Evolutionary conservation across 2,113 vertebrate genomes (phyloP), one percentile per base, ranked within the genome.

Genomic region (Ameiurus melas): DNA sequence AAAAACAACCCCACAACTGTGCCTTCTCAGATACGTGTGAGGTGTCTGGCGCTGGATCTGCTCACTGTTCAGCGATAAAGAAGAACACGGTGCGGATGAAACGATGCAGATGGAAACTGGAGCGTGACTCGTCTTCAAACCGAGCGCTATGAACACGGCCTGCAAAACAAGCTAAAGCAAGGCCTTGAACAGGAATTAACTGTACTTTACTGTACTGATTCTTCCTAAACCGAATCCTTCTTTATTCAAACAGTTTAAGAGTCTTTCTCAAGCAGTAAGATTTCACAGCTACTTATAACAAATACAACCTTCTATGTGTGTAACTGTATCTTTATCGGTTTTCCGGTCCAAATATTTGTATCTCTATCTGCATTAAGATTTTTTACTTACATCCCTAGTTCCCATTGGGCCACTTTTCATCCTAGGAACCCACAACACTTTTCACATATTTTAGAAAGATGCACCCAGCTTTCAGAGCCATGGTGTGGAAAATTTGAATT

Each of bases 41-140:
- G 84, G 88, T 90, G 87, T 87, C 85, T 83, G 80, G 64, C 66
- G 27, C 87, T 51, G 81, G 84, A 89, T 87, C 88, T 89, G 82
- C 83, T 83, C 55, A 25, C 55, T 62, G 86, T 88, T 86, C 47
- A 36, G 83, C 4, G 62, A 86, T 89, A 89, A 89, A 71, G 39
- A 80, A 58, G 70, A 86, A 10, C 27, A 58, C 79, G 22, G 80
- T 9, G 62, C 43, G 68, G 83, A 86, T 36, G 53, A 78, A 90
- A 86, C 53, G 71, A 84, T 89, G 64, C 58, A 36, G 73, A 57
- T 82, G 78, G 75, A 87, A 89, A 85, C 71, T 33, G 75, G 80
- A 81, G 84, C 30, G n/a, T 84, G 80, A 87, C 78, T 88, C 60
- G 27, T 82, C 64, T 43, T 51, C 77, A 71, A 36, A 47, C 84